Evolutionary conservation across 2,797 vertebrate species (phyloP).

Genomic region (Silurus aristotelis): DNA sequence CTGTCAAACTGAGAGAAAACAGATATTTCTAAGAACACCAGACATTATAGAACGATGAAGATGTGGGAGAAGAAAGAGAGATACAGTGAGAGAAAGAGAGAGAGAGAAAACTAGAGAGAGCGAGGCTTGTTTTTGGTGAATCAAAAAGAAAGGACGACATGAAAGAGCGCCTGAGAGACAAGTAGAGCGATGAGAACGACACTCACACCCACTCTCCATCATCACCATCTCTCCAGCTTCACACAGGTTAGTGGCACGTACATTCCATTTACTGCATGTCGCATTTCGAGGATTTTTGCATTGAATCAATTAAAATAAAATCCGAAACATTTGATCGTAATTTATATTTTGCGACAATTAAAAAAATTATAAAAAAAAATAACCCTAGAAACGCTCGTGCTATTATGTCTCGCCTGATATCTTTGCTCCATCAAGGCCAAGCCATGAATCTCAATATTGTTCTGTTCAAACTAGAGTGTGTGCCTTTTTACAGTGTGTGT

Average conservation of each 20-base stretch:
- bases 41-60: slow-evolving; percentile 49
- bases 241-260: slow-evolving; percentile 14
- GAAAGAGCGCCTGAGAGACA: slow-evolving; percentile 23
- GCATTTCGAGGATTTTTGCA: background rate
- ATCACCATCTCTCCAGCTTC: slow-evolving; percentile 2
- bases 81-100: slow-evolving; percentile 38
- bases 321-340: background rate
- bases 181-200: background rate
- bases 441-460: slow-evolving; percentile 27
- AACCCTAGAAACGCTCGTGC: background rate
- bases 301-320: background rate
- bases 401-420: slow-evolving; percentile 16
- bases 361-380: background rate
- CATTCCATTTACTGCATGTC: background rate
- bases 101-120: slow-evolving; percentile 40
- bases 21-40: slow-evolving; percentile 72
- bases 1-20: slow-evolving; percentile 61
- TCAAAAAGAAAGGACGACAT: slow-evolving; percentile 46
- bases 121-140: slow-evolving; percentile 59
- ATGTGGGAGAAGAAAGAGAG: slow-evolving; percentile 46
- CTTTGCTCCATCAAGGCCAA: slow-evolving; percentile 30
- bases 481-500: background rate
- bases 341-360: background rate
- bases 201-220: slow-evolving; percentile 13
- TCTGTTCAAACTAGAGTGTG: slow-evolving; percentile 35